Conservation (phyloP, 2,888 invertebrate species). For the Mythimna albipuncta region DNA sequence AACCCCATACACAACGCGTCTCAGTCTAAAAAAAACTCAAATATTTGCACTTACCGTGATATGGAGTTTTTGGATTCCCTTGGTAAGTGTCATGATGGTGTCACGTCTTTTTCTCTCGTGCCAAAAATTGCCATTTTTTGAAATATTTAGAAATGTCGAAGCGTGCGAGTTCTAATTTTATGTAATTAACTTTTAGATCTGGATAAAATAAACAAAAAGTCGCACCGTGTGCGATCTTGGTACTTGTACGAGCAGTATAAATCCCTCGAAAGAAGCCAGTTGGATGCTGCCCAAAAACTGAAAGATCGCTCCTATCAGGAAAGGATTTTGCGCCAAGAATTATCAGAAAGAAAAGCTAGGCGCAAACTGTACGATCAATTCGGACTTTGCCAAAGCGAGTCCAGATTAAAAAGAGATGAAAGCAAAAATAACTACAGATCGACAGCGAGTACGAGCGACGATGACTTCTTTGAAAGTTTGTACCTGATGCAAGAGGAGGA, state of each 20-base stretch:
- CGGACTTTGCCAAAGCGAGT: conserved; percentile 72
- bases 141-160: background rate
- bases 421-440: conserved; percentile 63
- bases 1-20: conserved; percentile 56
- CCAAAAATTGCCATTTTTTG: background rate
- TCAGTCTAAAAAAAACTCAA: conserved; percentile 41
- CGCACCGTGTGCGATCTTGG: conserved; percentile 85
- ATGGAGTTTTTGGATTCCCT: conserved; percentile 84
- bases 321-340: conserved; percentile 78
- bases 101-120: conserved; percentile 9
- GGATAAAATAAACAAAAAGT: conserved; percentile 76
- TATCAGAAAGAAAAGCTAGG: conserved; percentile 79
- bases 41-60: conserved; percentile 55
- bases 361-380: conserved; percentile 77
- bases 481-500: conserved; percentile 75
- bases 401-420: conserved; percentile 63
- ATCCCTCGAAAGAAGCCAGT: conserved; percentile 81
- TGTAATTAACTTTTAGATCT: conserved; percentile 72
- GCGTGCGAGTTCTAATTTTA: conserved; percentile 1
- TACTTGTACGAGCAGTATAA: conserved; percentile 87
- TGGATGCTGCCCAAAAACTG: conserved; percentile 79
- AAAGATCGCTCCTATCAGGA: conserved; percentile 81
- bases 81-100: conserved; percentile 68
- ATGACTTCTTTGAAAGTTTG: conserved; percentile 80
- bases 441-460: conserved; percentile 69